Base-by-base conservation (phyloP, 2,888 invertebrate genomes). In the Agonopterix alstromeriana region DNA sequence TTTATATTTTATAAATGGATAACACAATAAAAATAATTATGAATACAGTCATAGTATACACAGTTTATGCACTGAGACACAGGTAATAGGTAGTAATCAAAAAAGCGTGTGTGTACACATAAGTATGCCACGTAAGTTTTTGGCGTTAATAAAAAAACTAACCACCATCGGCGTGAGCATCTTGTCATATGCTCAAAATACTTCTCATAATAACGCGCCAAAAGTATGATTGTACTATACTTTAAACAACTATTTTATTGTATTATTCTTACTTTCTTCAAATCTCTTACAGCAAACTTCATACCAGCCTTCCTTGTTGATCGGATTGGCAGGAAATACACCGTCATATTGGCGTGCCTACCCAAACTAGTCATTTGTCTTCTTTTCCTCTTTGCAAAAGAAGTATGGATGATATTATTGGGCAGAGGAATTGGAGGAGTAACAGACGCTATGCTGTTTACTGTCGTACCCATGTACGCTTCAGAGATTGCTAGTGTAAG, bases 401-500 rank as follows among this genome's bases (percentile, higher is more conserved):
- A 67, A n/a, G 51, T 60, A 0, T 69, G 69, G 69, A 57, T 65
- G 58, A n/a, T 72, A 7, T 46, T 66, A 0, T 35, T 67, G 9
- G 65, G 59, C 0, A 55, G 67, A 46, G 45, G 52, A 0, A 10
- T 67, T 0, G 53, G 50, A 4, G 55, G 61, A 0, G 17, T 57
- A 0, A 42, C 54, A 0, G 64, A 65, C 35, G 14, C 48, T 4
- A 47, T 60, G 10, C 41, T 53, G 0, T 50, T 67, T 1, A 42
- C 54, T 2, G 57, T 55, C 0, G 58, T 65, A 1, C 59, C 68
- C 0, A 60, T 61, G 10, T 72, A 72, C 38, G 54, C 61, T 3
- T 56, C 67, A 2, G 71, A 70, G 54, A 58, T 69, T 36, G 65
- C 67, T 3, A 58, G 62, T 52, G 71, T 71, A 53, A 65, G 68